Base-by-base conservation (phyloP, 2,888 invertebrate species). In the Drosophila parthenogenetica region DNA sequence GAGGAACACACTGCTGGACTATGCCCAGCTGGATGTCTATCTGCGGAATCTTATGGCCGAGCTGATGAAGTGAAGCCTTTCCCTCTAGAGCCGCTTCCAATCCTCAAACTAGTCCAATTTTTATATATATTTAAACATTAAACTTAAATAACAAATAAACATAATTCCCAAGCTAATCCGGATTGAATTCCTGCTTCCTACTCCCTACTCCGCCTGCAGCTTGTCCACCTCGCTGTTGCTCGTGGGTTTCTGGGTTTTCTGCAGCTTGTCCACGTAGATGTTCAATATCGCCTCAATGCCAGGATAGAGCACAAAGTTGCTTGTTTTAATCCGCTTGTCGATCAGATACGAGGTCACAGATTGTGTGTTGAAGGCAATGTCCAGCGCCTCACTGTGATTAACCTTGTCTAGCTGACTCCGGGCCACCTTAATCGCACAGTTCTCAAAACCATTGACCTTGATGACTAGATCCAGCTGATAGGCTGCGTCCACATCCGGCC, bases 11-110 rank as follows among this genome's bases (percentile, higher is more conserved):
- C 92, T 97, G 66, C 93, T 94, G 66, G 97, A 97, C 91, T 97
- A 96, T 90, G 94, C 95, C n/a, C 94, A 97, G 80, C 94, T 97
- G 93, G 95, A 97, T 89, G 93, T 94, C 62, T 97, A 97, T 90
- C 95, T 97, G 92, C 96, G 96, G 90, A 91, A 91, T 76, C 86
- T 92, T 39, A 91, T 92, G 91, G 66, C 81, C 25, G 92, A 92
- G 64, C 79, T 92, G 53, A 91, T 91, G 91, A 91, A 92, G 78
- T 91, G 73, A 87, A 3, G 4, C 35, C 2, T 11, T 71, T 62
- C 46, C 73, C 72, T 81, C 74, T 72, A 77, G 87, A 77, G 79
- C 81, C 76, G 59, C 46, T 55, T 57, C 69, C 68, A 73, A 29
- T 29, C 66, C 40, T 66, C 40, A 53, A 62, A 69, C 55, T 85